Evolutionary conservation across 2,113 vertebrate genomes (phyloP), one percentile per base, ranked within the genome.

Genomic region (Oxygymnocypris stewartii): DNA sequence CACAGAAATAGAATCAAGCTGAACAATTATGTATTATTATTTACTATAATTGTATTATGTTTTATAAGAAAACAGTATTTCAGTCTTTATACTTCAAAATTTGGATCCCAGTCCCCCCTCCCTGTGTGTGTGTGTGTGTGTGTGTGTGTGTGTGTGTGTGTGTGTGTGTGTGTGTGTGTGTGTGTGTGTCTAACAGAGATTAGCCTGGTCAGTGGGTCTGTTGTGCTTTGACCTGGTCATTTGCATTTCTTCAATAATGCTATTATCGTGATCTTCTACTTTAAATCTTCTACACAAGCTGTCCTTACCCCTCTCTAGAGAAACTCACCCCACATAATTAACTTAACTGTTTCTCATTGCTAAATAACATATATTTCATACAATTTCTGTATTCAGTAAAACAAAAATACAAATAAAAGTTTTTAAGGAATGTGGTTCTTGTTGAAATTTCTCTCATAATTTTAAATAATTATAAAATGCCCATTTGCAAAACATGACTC

Each of bases 191-290:
- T 82, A 73, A 82, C 63, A 84, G 83, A 84, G 77, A 87, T 89
- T 87, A 89, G 87, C 78, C 69, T 85, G 85, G 85, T 81, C 84
- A 87, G 69, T 84, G 40, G 42, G 37, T 65, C 82, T 89, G 82
- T 69, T 89, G 88, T 88, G 69, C 69, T 84, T 88, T 82, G 84
- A 77, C 87, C 84, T 47, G 31, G 59, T 79, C 69, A 87, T 87
- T 89, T 82, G 85, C 88, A 89, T 89, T 86, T 88, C 85, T 87
- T 86, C 25, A 85, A 85, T 82, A 81, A 79, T 83, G 23, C 54
- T 59, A 59, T 59, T 59, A 20, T 59, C 57, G 23, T 59, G 20
- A 59, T 59, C 57, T 23, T 59, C 57, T 23, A 23, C 23, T 59
- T 59, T 23, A 59, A 59, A 59, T 59, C 57, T 57, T 40, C 20